A percentile compares a stretch with the other conserved stretches of the same genome.
phyloP scores from a whole-genome alignment of 2,797 vertebrate species.

The Chrysocyon brachyurus region DNA sequence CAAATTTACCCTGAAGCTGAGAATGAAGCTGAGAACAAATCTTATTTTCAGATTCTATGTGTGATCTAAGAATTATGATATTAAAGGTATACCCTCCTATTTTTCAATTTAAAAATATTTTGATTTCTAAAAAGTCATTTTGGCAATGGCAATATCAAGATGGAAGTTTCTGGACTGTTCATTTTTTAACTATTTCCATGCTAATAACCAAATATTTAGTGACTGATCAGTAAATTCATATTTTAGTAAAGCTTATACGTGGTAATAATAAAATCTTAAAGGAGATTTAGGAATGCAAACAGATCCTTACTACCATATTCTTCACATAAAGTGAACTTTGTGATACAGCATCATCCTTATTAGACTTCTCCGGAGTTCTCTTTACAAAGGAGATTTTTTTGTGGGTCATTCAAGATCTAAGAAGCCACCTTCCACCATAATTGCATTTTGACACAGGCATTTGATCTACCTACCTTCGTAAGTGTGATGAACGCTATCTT shows the following conservation, averaged over 20 bases:
- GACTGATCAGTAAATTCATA: not conserved
- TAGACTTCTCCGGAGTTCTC: not conserved
- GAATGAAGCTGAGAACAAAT: constrained; percentile 20
- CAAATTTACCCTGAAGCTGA: constrained; percentile 9
- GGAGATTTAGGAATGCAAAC: not conserved
- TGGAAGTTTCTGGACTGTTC: not conserved
- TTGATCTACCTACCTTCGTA: constrained; percentile 84
- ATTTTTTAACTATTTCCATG: not conserved
- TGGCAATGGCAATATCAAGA: not conserved
- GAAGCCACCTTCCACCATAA: not conserved
- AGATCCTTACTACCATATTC: not conserved
- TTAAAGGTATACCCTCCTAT: not conserved
- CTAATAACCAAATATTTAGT: constrained; percentile 26
- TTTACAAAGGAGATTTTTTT: not conserved
- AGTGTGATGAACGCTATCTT: constrained; percentile 52
- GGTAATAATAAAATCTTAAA: not conserved
- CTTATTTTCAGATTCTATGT: constrained; percentile 36
- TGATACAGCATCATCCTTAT: not conserved
- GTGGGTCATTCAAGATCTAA: not conserved
- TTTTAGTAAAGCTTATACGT: not conserved
- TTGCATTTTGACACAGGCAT: not conserved
- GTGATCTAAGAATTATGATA: not conserved
- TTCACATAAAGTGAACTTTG: not conserved
- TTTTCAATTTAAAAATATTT: constrained; percentile 58
- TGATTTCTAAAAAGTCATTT: not conserved